Evolutionary conservation across 1,140 invertebrate species (phyloP).

Genomic region (Anastrepha ludens): DNA sequence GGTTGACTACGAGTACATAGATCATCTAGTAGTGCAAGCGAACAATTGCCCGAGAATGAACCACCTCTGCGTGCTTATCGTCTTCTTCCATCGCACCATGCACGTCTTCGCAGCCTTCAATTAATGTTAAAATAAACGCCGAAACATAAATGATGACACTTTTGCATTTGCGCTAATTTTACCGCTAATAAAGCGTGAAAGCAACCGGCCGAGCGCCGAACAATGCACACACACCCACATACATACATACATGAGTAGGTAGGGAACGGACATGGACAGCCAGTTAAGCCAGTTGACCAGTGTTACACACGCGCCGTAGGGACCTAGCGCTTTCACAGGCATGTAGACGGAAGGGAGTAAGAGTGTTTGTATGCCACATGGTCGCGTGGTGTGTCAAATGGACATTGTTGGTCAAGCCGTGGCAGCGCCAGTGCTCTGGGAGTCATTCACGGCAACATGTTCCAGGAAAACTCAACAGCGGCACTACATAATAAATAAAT

Average conservation of each 20-base stretch:
- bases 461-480: conserved; percentile 36
- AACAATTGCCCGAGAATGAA: neutral
- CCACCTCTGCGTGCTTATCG: neutral
- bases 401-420: conserved; percentile 21
- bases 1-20: neutral
- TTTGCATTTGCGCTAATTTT: conserved; percentile 52
- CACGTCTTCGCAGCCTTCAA: conserved; percentile 17
- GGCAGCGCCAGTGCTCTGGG: conserved; percentile 1
- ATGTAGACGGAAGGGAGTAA: neutral
- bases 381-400: conserved; percentile 30
- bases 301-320: conserved; percentile 26
- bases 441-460: conserved; percentile 38
- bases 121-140: conserved; percentile 50
- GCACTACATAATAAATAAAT: conserved; percentile 34
- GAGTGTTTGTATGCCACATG: neutral
- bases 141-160: conserved; percentile 53
- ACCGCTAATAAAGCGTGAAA: conserved; percentile 48
- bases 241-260: neutral
- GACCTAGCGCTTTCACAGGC: neutral
- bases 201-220: conserved; percentile 10
- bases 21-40: conserved; percentile 9
- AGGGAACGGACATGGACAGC: neutral
- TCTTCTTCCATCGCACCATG: neutral
- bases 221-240: conserved; percentile 5
- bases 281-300: neutral